Base-by-base conservation (phyloP, 2,797 vertebrate genomes). In the Channa striata region DNA sequence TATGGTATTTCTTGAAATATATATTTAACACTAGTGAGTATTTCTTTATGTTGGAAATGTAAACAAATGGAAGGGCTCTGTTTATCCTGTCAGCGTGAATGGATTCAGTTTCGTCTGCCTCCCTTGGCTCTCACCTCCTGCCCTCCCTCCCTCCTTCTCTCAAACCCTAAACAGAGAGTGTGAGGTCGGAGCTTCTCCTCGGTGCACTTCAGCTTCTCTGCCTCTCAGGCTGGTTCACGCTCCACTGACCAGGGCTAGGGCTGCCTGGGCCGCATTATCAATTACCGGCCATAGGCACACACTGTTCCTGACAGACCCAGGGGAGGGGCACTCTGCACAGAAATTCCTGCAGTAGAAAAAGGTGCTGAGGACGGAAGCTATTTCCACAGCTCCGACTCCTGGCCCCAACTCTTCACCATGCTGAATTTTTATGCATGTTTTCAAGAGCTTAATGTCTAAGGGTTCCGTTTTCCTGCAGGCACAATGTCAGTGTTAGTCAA, bases 211-310 rank as follows among this genome's bases (percentile, higher is more conserved):
- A 82, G 82, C 78, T 77, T 86, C 77, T 83, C 76, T 73, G 82
- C 85, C 84, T 88, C 90, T 89, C 76, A 84, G 84, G 73, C 84
- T 91, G 82, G 81, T 89, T 93, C 86, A 91, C 69, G 89, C 88
- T 91, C 83, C 77, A 81, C 80, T 90, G 89, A 81, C 88, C 90
- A 87, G 88, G 79, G 85, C 87, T 73, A 70, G 77, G 74, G 82
- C 85, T 88, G 86, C 86, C 89, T 89, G 85, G 82, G 83, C 88
- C 58, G 77, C 87, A 89, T 93, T 91, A 93, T 94, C 90, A 93
- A 92, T 93, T 93, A 93, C 89, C 69, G 71, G 87, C 87, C 85
- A 85, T 83, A 89, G 89, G 90, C 86, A 86, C 86, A 90, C 85
- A 88, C 84, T 87, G 90, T 88, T 91, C 83, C 83, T 81, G 90